phyloP scores from a whole-genome alignment of 2,888 invertebrate species.

The Latrodectus hesperus region DNA sequence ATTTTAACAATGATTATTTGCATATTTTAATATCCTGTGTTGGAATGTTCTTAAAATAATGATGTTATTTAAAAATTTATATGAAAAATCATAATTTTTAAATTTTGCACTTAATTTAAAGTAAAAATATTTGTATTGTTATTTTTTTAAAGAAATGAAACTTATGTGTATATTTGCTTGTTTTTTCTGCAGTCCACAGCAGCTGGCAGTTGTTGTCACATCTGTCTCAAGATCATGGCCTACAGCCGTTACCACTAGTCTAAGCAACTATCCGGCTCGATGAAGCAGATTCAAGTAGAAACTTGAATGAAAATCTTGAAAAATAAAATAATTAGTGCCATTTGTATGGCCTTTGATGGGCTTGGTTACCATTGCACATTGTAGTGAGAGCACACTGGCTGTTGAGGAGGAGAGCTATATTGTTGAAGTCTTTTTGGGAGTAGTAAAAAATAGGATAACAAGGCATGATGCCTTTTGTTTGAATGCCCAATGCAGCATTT shows the following conservation, averaged over 20 bases:
- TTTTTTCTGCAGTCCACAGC: slow-evolving; percentile 48
- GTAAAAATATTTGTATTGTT: background rate
- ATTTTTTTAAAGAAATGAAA: background rate
- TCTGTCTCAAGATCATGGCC: slow-evolving; percentile 62
- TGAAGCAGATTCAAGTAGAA: slow-evolving; percentile 33
- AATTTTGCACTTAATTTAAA: background rate
- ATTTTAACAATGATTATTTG: background rate
- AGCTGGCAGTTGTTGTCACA: slow-evolving; percentile 62
- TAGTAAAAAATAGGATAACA: slow-evolving; percentile 58
- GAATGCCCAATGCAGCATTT: slow-evolving; percentile 44
- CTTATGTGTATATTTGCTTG: too few relatives aligned
- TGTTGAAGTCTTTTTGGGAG: slow-evolving; percentile 60
- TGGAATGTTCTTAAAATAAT: background rate
- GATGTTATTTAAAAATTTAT: too few relatives aligned
- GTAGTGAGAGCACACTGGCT: slow-evolving; percentile 64
- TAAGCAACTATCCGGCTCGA: slow-evolving; percentile 69
- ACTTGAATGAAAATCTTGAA: slow-evolving; percentile 45
- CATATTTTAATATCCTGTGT: background rate
- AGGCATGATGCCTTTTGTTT: slow-evolving; percentile 66
- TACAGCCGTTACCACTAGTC: slow-evolving; percentile 52
- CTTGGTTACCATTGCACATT: slow-evolving; percentile 64
- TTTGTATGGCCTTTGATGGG: slow-evolving; percentile 62
- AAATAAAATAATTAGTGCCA: slow-evolving; percentile 56
- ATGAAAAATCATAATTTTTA: background rate
- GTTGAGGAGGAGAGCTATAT: slow-evolving; percentile 57